phyloP scores from a whole-genome alignment of 2,888 invertebrate species.

The Fragum fragum region DNA sequence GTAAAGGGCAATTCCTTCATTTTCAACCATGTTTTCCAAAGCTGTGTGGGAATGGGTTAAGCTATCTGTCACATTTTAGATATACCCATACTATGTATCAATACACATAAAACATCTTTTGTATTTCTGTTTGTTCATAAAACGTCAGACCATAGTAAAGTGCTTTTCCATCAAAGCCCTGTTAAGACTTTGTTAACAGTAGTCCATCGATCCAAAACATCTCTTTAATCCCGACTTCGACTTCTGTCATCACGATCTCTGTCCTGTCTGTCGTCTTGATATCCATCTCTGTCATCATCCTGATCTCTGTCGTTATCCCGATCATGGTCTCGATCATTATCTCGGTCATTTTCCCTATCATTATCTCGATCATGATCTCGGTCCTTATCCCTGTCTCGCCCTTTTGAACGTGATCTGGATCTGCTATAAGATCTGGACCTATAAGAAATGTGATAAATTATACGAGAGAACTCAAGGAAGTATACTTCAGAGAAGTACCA shows the following conservation, averaged over 20 bases:
- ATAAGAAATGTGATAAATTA: too few species aligned
- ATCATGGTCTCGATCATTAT: neutral
- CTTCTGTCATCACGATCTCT: neutral
- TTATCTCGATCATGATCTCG: neutral
- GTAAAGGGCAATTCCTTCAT: neutral
- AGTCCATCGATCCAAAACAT: too few species aligned
- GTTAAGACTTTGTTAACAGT: too few species aligned
- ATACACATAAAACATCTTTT: too few species aligned
- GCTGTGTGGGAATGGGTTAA: neutral
- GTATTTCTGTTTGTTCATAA: too few species aligned
- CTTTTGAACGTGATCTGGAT: conserved; percentile 15
- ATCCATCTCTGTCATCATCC: neutral
- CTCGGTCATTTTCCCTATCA: neutral
- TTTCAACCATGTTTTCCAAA: neutral
- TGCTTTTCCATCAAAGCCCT: too few species aligned
- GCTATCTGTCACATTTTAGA: too few species aligned
- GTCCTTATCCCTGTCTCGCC: conserved; percentile 17
- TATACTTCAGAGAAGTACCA: too few species aligned
- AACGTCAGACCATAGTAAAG: too few species aligned
- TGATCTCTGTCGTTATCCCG: conserved; percentile 5
- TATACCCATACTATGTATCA: too few species aligned
- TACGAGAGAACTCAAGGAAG: too few species aligned
- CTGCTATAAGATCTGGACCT: conserved; percentile 19
- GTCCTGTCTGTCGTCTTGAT: conserved; percentile 7
- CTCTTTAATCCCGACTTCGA: conserved; percentile 8